Conservation (phyloP, 2,113 vertebrate species). For the Lamprotornis superbus region DNA sequence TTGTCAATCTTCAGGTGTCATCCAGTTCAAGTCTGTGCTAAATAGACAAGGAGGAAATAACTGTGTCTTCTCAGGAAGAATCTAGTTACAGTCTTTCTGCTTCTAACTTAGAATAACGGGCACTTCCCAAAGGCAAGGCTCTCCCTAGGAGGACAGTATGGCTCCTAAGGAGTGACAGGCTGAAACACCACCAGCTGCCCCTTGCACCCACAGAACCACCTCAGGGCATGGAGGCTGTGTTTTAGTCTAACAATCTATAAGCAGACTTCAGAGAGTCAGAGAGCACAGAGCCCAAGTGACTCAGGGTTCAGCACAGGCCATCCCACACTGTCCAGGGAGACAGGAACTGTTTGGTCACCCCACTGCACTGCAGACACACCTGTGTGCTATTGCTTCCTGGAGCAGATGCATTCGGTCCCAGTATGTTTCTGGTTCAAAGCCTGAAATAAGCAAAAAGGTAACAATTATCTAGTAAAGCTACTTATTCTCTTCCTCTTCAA, state of each 20-base stretch:
- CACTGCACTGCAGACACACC: constrained; percentile 66
- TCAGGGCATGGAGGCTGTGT: background rate
- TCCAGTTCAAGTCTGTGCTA: background rate
- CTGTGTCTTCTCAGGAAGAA: background rate
- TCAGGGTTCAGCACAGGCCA: background rate
- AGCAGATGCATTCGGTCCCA: constrained; percentile 98
- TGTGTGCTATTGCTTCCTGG: constrained; percentile 92
- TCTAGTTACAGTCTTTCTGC: background rate
- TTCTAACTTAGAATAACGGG: background rate
- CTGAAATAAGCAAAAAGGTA: constrained; percentile 64
- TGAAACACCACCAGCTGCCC: background rate
- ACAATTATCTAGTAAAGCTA: background rate
- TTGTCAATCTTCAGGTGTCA: background rate
- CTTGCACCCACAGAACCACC: background rate
- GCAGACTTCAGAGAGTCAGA: background rate
- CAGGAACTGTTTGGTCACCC: background rate
- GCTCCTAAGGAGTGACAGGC: background rate
- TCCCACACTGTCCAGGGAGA: background rate
- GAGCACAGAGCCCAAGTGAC: background rate
- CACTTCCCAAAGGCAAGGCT: background rate
- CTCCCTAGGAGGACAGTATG: background rate
- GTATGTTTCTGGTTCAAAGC: constrained; percentile 95
- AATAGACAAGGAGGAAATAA: background rate
- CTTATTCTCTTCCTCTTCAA: background rate
- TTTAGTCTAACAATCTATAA: background rate